Evolutionary conservation across 2,797 vertebrate species (phyloP), one percentile per base, ranked within the genome.

Genomic region (Etheostoma perlongum): DNA sequence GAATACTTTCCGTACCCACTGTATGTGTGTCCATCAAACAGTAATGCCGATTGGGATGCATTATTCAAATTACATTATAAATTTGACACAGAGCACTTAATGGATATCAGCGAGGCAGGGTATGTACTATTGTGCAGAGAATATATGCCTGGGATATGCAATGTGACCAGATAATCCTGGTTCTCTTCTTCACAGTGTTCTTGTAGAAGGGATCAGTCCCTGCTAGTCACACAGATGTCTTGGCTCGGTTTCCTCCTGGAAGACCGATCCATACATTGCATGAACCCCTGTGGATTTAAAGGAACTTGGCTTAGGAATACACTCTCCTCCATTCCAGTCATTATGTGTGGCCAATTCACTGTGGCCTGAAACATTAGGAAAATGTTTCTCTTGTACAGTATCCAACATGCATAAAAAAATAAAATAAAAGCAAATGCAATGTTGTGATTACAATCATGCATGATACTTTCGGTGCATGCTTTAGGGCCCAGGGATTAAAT

Each of bases 141-240:
- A 74, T 76, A 68, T 75, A 87, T 53, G 67, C 67, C 79, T 18
- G 49, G 84, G 84, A 82, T 89, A 83, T 81, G 79, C 81, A 88
- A 74, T 81, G 84, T 80, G 84, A 90, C 78, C 88, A 86, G 83
- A 80, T 93, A 90, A 88, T 92, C 88, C 86, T 52, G 79, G 71
- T 84, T 88, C 84, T 76, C 71, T 82, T 74, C 66, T 84, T 89
- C 77, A 83, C 88, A 75, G 78, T 83, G 84, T 88, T 88, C 76
- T 87, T 75, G 85, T 88, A 72, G 78, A 81, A 23, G 69, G 88
- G 84, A 86, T 91, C 88, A 86, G 83, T 85, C 90, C 74, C 79
- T 74, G 82, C 87, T 90, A 83, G 89, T 88, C 88, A 88, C 93
- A 91, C 93, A 94, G 94, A 95, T 95, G 94, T 95, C 91, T 94